Conservation (phyloP, 1,140 invertebrate species). For the Psilanteris sp. region DNA sequence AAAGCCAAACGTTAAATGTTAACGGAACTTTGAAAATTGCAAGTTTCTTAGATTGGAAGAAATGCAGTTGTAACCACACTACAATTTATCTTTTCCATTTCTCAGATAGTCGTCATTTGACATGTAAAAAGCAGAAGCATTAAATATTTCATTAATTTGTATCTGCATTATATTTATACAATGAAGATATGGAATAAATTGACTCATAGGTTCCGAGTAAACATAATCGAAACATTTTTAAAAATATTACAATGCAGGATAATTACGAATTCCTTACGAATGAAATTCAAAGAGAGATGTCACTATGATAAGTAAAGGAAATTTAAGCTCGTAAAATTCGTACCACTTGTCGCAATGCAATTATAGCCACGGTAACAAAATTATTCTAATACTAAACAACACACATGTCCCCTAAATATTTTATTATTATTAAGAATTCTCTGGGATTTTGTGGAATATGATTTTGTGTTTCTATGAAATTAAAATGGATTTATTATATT, state of each 20-base stretch:
- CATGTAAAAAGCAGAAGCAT: neutral
- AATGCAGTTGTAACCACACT: neutral
- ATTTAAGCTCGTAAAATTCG: slow-evolving; percentile 16
- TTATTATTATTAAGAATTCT: slow-evolving; percentile 45
- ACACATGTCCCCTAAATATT: slow-evolving; percentile 38
- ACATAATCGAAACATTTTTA: slow-evolving; percentile 3
- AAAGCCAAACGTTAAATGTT: slow-evolving; percentile 41
- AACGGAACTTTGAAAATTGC: slow-evolving; percentile 30
- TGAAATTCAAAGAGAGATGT: too few species aligned
- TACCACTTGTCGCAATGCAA: slow-evolving; percentile 23
- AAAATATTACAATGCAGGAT: slow-evolving; percentile 10
- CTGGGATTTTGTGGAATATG: slow-evolving; percentile 22
- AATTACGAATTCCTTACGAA: slow-evolving; percentile 15
- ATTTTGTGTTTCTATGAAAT: slow-evolving; percentile 28
- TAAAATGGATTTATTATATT: slow-evolving; percentile 26
- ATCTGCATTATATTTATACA: too few species aligned
- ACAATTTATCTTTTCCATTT: slow-evolving; percentile 44
- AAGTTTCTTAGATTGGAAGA: slow-evolving; percentile 27
- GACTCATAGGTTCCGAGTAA: too few species aligned
- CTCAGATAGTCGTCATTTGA: slow-evolving; percentile 25
- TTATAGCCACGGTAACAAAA: slow-evolving; percentile 37
- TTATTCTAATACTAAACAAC: slow-evolving; percentile 43
- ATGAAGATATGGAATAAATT: too few species aligned
- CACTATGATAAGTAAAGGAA: slow-evolving; percentile 30
- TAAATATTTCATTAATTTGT: too few species aligned